Percentiles rank a stretch among this genome's conserved stretches.
Conservation (phyloP, 2,888 invertebrate genomes). For the Lymantria monacha region DNA sequence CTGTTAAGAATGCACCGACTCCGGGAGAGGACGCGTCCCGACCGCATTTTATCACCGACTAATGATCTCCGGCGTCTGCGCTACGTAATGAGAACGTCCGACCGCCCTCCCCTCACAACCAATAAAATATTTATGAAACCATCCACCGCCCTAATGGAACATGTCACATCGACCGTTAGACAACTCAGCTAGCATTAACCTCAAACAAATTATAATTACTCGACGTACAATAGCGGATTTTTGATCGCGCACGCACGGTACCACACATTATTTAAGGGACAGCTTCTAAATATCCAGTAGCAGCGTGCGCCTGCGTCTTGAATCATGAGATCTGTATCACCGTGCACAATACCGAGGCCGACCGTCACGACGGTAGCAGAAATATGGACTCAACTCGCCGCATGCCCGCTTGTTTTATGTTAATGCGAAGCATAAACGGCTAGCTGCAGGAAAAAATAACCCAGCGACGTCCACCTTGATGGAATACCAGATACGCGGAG, state of each 20-base stretch:
- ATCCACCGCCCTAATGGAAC: slow-evolving; percentile 66
- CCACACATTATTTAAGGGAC: slow-evolving; percentile 66
- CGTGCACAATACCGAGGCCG: slow-evolving; percentile 73
- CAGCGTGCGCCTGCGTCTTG: slow-evolving; percentile 55
- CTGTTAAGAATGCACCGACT: slow-evolving; percentile 59
- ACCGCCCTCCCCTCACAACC: slow-evolving; percentile 57
- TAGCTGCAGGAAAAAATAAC: slow-evolving; percentile 57
- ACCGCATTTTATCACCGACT: slow-evolving; percentile 75
- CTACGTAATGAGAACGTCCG: slow-evolving; percentile 66
- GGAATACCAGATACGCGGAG: slow-evolving; percentile 61
- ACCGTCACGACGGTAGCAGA: slow-evolving; percentile 75
- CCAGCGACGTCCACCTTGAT: slow-evolving; percentile 57
- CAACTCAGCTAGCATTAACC: slow-evolving; percentile 50
- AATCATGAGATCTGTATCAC: slow-evolving; percentile 76
- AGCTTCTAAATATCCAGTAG: slow-evolving; percentile 78
- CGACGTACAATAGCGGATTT: slow-evolving; percentile 62
- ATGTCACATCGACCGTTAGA: slow-evolving; percentile 56
- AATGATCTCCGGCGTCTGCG: slow-evolving; percentile 64
- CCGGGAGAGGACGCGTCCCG: slow-evolving; percentile 39
- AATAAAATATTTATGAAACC: slow-evolving; percentile 79
- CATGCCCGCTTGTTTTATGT: slow-evolving; percentile 77
- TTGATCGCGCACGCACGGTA: slow-evolving; percentile 66
- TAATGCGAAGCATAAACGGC: slow-evolving; percentile 68
- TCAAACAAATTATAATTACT: slow-evolving; percentile 35
- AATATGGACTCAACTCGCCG: slow-evolving; percentile 71